Conservation (phyloP, 2,113 vertebrate species). For the Platanista minor region DNA sequence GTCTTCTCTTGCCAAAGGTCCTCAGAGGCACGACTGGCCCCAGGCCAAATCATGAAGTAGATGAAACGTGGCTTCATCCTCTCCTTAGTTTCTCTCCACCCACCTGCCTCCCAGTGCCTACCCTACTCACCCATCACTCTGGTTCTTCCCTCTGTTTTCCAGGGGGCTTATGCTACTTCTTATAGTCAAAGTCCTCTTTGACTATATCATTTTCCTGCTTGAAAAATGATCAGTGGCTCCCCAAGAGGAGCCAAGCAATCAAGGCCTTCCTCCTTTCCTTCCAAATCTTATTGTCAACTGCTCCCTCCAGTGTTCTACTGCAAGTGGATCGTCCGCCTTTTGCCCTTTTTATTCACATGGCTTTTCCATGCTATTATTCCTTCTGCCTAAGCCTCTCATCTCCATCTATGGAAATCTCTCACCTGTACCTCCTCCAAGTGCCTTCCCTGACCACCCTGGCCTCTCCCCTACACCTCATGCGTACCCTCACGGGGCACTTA, state of each 20-base stretch:
- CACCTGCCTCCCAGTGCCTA: neutral
- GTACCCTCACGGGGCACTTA: neutral
- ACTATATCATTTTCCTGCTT: neutral
- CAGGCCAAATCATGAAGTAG: slow-evolving; percentile 2
- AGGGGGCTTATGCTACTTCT: neutral
- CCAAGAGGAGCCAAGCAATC: neutral
- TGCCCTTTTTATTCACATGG: neutral
- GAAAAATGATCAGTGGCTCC: neutral
- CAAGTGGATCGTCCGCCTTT: neutral
- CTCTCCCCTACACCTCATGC: neutral
- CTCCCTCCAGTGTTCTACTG: neutral
- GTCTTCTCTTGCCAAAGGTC: slow-evolving; percentile 8
- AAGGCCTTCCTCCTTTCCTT: neutral
- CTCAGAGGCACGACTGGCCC: slow-evolving; percentile 4
- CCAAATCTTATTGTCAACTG: neutral
- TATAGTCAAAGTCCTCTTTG: neutral
- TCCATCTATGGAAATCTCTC: neutral
- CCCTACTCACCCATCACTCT: neutral
- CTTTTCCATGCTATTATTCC: neutral
- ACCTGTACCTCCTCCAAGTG: neutral
- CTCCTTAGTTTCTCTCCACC: neutral
- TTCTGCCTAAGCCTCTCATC: neutral
- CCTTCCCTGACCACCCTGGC: neutral
- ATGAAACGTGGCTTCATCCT: neutral
- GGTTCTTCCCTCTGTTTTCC: neutral